A percentile compares a stretch with the other conserved stretches of the same genome.
Evolutionary conservation across 2,797 vertebrate species (phyloP).

Genomic region (Fratercula arctica): DNA sequence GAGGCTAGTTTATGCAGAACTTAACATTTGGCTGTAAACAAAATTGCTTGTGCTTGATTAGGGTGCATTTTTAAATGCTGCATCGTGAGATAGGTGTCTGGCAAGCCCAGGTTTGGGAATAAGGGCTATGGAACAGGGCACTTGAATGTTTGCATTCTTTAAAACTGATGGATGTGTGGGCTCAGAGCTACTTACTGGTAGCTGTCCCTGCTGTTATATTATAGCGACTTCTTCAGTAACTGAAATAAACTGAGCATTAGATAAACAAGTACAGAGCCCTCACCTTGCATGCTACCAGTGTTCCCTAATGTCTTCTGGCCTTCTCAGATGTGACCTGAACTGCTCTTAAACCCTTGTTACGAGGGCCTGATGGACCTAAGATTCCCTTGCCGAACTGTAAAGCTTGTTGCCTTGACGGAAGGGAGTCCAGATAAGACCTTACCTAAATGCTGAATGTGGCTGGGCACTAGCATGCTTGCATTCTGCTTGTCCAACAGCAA

Average conservation of each 20-base stretch:
- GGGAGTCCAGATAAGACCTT: not conserved
- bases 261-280: not conserved
- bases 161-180: not conserved
- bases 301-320: not conserved
- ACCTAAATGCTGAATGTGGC: not conserved
- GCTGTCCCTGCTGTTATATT: not conserved
- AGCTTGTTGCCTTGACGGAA: not conserved
- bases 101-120: not conserved
- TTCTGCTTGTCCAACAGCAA: not conserved
- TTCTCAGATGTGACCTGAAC: not conserved
- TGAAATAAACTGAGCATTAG: not conserved
- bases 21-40: conserved; percentile 38
- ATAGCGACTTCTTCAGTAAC: not conserved
- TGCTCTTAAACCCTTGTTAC: not conserved
- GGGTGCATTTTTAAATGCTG: not conserved
- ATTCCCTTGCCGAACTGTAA: not conserved
- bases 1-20: conserved; percentile 28
- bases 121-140: not conserved
- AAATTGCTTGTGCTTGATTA: not conserved
- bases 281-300: not conserved
- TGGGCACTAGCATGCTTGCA: not conserved
- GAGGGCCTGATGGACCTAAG: not conserved
- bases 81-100: not conserved
- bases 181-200: not conserved
- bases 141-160: not conserved